Base-by-base conservation (phyloP, 2,888 invertebrate species). In the Pasiphila rectangulata region DNA sequence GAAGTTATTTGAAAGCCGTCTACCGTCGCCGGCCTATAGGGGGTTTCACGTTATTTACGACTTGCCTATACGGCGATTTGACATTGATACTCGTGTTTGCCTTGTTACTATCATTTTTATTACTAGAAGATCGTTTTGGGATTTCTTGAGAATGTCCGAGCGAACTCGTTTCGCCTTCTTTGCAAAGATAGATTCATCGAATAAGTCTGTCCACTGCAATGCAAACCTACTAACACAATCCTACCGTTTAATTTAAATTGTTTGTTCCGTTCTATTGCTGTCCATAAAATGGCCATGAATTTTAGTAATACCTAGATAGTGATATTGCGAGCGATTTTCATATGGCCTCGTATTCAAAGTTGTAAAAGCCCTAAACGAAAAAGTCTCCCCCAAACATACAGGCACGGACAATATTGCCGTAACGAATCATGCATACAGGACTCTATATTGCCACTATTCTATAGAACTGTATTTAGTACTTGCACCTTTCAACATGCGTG, bases 1-100 rank as follows among this genome's bases (percentile, higher is more conserved):
- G 64, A 72, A 72, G 70, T 74, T 71, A 74, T 73, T 75, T 72
- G 64, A 70, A 72, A 75, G 62, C 67, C 65, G 67, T 69, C 68
- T 68, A 67, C 66, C 63, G 65, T 63, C 59, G 61, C 67, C 64
- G 62, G 65, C 59, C 64, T 58, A 46, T 61, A 64, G 64, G 63
- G 60, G 64, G 61, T 58, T 70, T 62, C 60, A 60, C 41, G 46
- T 61, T 65, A 64, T 65, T 66, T 71, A 64, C 53, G 58, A 63
- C 51, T 59, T 58, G 51, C 61, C 61, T 46, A 40, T 57, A 51
- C 35, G 51, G 56, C 57, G 25, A 54, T 63, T 62, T 61, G 51
- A 58, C 57, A 57, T 54, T 45, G 42, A 58, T 54, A 52, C 44
- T 51, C 38, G 30, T 51, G 34, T 55, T 37, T 25, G 15, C 37